phyloP scores from a whole-genome alignment of 2,888 invertebrate species.

The Aromia moschata region DNA sequence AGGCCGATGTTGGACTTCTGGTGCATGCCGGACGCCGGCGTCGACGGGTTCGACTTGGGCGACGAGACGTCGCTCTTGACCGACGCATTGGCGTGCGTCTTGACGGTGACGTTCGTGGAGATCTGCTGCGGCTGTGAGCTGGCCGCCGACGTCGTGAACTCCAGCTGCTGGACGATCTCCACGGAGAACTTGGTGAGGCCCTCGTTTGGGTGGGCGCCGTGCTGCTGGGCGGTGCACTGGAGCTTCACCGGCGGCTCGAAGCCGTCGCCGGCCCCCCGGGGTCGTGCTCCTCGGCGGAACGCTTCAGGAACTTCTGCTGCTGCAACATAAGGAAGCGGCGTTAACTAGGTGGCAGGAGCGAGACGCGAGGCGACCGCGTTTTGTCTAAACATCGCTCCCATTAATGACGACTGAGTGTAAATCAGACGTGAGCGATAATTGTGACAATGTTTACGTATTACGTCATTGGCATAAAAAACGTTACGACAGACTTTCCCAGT shows the following conservation, averaged over 20 bases:
- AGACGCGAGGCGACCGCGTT: slow-evolving; percentile 17
- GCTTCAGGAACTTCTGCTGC: slow-evolving; percentile 87
- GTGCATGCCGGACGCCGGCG: slow-evolving; percentile 55
- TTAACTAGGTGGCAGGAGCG: slow-evolving; percentile 9
- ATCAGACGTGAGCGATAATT: slow-evolving; percentile 41
- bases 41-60: slow-evolving; percentile 65
- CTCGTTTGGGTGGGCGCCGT: slow-evolving; percentile 64
- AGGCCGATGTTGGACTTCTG: slow-evolving; percentile 62
- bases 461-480: slow-evolving; percentile 48
- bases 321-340: slow-evolving; percentile 60
- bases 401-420: slow-evolving; percentile 32
- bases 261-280: slow-evolving; percentile 58
- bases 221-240: slow-evolving; percentile 69
- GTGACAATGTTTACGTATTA: slow-evolving; percentile 48
- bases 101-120: slow-evolving; percentile 91
- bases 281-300: slow-evolving; percentile 76
- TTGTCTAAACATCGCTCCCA: slow-evolving; percentile 16
- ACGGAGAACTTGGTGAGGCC: slow-evolving; percentile 82
- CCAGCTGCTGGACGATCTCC: slow-evolving; percentile 90
- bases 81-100: slow-evolving; percentile 77
- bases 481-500: slow-evolving; percentile 40
- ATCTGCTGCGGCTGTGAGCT: slow-evolving; percentile 90
- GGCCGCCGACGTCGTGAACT: slow-evolving; percentile 88
- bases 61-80: slow-evolving; percentile 70
- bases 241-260: slow-evolving; percentile 83